Evolutionary conservation across 2,113 vertebrate genomes (phyloP).

Genomic region (Cygnus atratus): DNA sequence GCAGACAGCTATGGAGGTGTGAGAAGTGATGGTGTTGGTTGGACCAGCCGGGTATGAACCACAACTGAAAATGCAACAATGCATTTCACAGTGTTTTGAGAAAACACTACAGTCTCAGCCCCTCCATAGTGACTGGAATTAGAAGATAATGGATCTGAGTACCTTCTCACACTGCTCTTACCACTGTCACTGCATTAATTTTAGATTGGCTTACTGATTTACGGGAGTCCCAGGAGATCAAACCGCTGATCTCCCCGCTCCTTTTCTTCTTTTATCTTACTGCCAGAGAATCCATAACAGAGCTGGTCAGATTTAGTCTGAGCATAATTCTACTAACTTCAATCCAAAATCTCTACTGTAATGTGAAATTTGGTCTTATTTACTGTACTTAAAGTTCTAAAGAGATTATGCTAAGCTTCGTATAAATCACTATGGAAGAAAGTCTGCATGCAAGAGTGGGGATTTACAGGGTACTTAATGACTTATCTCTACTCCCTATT

Average conservation of each 20-base stretch:
- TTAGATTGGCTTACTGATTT: slow-evolving; percentile 32
- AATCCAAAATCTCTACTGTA: neutral
- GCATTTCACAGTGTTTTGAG: neutral
- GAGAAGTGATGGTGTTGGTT: neutral
- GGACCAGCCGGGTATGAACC: neutral
- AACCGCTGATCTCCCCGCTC: neutral
- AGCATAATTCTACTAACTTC: neutral
- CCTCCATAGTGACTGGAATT: neutral
- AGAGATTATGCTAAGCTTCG: slow-evolving; percentile 51
- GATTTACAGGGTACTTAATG: slow-evolving; percentile 49
- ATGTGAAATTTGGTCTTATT: neutral
- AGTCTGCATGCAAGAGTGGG: neutral
- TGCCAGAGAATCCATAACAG: neutral
- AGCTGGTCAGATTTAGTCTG: neutral
- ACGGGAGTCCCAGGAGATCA: slow-evolving; percentile 1
- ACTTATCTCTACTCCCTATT: slow-evolving; percentile 36
- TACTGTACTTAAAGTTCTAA: slow-evolving; percentile 42
- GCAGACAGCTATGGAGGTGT: neutral
- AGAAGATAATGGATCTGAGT: neutral
- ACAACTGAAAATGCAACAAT: neutral
- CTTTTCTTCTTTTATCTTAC: neutral
- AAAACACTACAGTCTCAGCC: neutral
- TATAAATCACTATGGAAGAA: slow-evolving; percentile 2
- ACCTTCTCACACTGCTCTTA: neutral
- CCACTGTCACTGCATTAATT: neutral